Evolutionary conservation across 2,888 invertebrate species (phyloP), one percentile per base, ranked within the genome.

Genomic region (Trachelus iudaicus): DNA sequence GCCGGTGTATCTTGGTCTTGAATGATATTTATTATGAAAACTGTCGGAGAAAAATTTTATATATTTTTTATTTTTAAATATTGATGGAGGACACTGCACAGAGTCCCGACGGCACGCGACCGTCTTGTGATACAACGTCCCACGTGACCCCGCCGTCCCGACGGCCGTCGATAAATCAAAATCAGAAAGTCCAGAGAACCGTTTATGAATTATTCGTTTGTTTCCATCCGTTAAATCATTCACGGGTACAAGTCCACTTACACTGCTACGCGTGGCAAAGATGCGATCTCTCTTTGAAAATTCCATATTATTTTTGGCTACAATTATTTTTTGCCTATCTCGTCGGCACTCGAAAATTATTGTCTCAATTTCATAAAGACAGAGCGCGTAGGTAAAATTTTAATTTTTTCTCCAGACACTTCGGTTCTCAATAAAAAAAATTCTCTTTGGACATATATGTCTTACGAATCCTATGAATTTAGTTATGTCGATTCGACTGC

Each of bases 381-480:
- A 40, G 1, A 56, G 9, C 0, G 9, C 56, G 9, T n/a, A n/a
- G n/a, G 23, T 56, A 6, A 15, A 56, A 56, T 56, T 56, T 23
- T 23, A 1, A 15, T 40, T 40, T 23, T 56, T 56, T 56, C 9
- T 6, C 6, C 6, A 40, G 15, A 15, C 40, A 23, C 23, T 40
- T 15, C 0, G 15, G 6, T 23, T 40, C 23, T 40, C 6, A 15
- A 23, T 6, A 2, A 40, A 40, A 40, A 23, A 40, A 40, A 15
- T 6, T 15, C 15, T 23, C 40, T 6, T 15, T 15, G 23, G 0
- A 1, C 1, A 40, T 23, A 40, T 15, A 40, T 2, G 15, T 56
- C 6, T 56, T 77, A 79, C 77, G 79, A 79, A 81, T 84, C 79
- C 82, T 85, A 88, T 87, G 88, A 85, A 87, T 87, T 87, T 85